Conservation (phyloP, 2,888 invertebrate species). For the Drosophila subsilvestris region DNA sequence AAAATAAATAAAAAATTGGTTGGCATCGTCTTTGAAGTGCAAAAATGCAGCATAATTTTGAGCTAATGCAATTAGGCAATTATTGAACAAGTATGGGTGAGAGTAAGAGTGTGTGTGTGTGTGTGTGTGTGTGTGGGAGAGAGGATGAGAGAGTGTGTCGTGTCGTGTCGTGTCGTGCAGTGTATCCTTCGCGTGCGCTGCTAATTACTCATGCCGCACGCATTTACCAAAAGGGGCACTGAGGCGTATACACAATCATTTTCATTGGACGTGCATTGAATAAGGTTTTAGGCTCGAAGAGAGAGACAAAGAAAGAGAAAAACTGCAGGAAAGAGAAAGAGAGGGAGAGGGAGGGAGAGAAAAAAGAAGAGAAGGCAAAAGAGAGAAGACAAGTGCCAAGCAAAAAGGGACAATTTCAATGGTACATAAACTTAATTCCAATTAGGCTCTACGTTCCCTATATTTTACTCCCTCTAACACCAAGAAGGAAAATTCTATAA, state of each 20-base stretch:
- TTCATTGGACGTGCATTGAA: conserved; percentile 75
- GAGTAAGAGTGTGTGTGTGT: conserved; percentile 1
- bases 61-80: conserved; percentile 78
- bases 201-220: conserved; percentile 77
- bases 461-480: background rate
- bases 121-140: conserved; percentile 7
- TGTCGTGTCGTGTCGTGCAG: conserved; percentile 43
- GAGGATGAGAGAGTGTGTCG: conserved; percentile 16
- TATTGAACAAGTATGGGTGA: conserved; percentile 24
- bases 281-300: conserved; percentile 28
- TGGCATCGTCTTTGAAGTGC: conserved; percentile 67
- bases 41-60: conserved; percentile 74
- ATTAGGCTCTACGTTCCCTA: background rate
- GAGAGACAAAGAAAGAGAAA: background rate
- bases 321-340: background rate
- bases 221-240: conserved; percentile 71
- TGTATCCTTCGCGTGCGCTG: conserved; percentile 33
- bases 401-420: background rate
- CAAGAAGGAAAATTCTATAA: background rate
- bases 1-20: conserved; percentile 1
- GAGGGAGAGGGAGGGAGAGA: background rate
- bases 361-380: too few species aligned
- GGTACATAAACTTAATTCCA: background rate
- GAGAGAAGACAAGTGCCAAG: background rate
- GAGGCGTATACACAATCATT: conserved; percentile 81